phyloP scores from a whole-genome alignment of 2,797 vertebrate species.

The Enteromius paludinosus region DNA sequence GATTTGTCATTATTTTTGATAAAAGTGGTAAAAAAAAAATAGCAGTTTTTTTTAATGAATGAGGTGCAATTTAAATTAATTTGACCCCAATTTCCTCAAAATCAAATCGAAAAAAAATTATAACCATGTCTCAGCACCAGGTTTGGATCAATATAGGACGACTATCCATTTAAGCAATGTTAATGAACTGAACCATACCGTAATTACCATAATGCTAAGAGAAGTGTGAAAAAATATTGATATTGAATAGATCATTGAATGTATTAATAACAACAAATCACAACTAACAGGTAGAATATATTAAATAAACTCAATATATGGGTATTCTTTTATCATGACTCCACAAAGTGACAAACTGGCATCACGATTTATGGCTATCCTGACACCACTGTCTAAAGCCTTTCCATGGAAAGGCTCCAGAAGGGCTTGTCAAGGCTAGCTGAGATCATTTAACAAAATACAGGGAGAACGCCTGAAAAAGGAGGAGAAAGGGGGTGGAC shows the following conservation, averaged over 20 bases:
- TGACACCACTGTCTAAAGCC: slow-evolving; percentile 26
- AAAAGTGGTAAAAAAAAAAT: neutral
- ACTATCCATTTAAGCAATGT: neutral
- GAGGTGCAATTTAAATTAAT: neutral
- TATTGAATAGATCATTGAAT: neutral
- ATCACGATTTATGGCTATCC: slow-evolving; percentile 9
- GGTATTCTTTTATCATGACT: neutral
- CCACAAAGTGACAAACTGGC: neutral
- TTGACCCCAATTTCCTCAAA: neutral
- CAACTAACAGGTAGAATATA: neutral
- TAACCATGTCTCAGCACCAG: neutral
- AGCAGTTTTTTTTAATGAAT: neutral
- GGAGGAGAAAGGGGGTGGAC: slow-evolving; percentile 33
- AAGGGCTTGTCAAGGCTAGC: slow-evolving; percentile 37
- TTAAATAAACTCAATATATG: neutral
- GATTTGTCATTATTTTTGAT: neutral
- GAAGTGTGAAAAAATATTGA: neutral
- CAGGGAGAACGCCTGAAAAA: slow-evolving; percentile 23
- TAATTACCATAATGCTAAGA: neutral
- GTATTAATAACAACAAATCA: neutral
- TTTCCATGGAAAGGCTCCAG: slow-evolving; percentile 9
- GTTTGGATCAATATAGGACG: neutral
- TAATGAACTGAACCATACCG: neutral
- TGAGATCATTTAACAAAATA: slow-evolving; percentile 43
- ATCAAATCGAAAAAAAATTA: neutral